Base-by-base conservation (phyloP, 92 coral and sea anemone genomes). In the Porites cylindrica region DNA sequence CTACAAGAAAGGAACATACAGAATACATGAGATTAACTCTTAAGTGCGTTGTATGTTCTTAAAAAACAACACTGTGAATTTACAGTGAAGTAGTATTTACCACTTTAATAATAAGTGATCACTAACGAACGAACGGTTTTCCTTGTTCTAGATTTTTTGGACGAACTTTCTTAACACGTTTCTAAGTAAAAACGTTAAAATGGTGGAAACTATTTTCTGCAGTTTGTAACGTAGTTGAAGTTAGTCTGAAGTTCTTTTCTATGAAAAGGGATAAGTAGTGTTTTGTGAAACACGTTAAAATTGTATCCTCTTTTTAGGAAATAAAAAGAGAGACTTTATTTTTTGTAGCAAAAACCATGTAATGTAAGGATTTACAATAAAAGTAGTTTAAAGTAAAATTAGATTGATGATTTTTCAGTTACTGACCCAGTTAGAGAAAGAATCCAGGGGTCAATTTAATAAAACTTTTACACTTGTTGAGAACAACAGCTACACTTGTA, bases 211-310 rank as follows among this genome's bases (percentile, higher is more conserved):
- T 6, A 3, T 21, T 70, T 32, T 14, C 7, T 52, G 16, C n/a
- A 29, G 18, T 17, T 75, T 21, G 47, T 7, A 50, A 51, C 47
- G 47, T 38, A 21, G 19, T 38, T 72, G 38, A 6, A 21, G 53
- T 51, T 43, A 78, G 70, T 43, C 23, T 64, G 24, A 20, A 56
- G 60, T 70, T 18, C 87, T 83, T 83, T 83, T 83, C 87, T 13
- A 65, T 83, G 87, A 83, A 83, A 83, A 83, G 87, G 50, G 64
- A 74, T 72, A 62, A 73, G 87, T 83, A 43, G 87, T 83, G 80
- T 83, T 83, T 70, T 13, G 81, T 83, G 75, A 51, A 63, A 65
- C 87, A 83, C 87, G 29, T 83, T 26, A 11, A 74, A 16, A 83
- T 38, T 26, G 73, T 73, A 74, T 21, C 65, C 73, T 56, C 61